phyloP scores from a whole-genome alignment of 2,113 vertebrate species.

The Paramisgurnus dabryanus region DNA sequence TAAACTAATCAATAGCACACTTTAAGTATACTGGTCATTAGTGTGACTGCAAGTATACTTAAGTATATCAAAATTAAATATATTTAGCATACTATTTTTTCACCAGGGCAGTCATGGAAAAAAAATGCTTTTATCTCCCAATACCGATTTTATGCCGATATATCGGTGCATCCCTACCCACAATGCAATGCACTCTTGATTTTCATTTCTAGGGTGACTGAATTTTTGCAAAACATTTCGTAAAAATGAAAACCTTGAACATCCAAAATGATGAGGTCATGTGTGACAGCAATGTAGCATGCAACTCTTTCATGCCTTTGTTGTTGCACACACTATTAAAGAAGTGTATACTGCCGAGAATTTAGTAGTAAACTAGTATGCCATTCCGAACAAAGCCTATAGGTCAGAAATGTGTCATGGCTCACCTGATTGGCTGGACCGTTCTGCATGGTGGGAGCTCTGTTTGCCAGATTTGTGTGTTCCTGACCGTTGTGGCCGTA shows the following conservation, averaged over 20 bases:
- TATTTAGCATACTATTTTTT: no score
- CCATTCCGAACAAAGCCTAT: not conserved
- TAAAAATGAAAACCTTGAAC: not conserved
- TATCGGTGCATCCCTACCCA: no score
- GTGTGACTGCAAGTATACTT: no score
- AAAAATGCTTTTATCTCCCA: no score
- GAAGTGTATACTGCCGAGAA: not conserved
- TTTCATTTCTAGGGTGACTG: not conserved
- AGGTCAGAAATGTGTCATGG: not conserved
- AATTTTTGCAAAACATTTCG: no score
- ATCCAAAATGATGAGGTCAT: not conserved
- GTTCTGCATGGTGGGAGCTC: constrained; percentile 70
- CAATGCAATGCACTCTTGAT: not conserved
- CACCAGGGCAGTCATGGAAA: no score
- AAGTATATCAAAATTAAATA: no score
- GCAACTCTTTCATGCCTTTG: not conserved
- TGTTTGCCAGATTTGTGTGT: constrained; percentile 52
- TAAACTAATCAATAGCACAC: no score
- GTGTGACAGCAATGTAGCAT: not conserved
- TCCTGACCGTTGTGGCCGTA: constrained; percentile 18
- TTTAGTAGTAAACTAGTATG: not conserved
- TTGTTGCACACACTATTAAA: not conserved
- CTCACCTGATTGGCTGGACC: constrained; percentile 55
- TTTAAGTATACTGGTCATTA: no score
- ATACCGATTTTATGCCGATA: no score